These are phyloP conservation scores for Stomorhina lunata DNA, from an alignment of 2,888 invertebrate species.

Conservation along the genomic window DNA sequence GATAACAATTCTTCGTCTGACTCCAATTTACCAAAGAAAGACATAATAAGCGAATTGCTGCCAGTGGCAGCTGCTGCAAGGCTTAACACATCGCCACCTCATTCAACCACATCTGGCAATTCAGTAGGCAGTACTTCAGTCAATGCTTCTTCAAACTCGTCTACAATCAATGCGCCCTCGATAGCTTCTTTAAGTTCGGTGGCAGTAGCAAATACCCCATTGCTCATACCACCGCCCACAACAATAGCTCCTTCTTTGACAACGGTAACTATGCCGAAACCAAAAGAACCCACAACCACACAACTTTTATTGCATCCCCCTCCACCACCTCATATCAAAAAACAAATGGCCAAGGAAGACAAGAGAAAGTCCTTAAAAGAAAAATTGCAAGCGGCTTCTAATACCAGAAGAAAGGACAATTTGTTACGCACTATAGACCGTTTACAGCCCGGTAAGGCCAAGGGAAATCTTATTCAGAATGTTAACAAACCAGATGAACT, in stretches of 20 bases:
- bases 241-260: constrained; percentile 66
- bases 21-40: constrained; percentile 68
- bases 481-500: constrained; percentile 83
- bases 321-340: constrained; percentile 79
- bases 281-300: constrained; percentile 77
- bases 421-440: constrained; percentile 91
- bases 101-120: constrained; percentile 76
- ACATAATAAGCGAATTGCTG: constrained; percentile 70
- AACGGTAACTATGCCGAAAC: constrained; percentile 70
- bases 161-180: constrained; percentile 68
- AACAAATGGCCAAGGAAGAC: constrained; percentile 79
- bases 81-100: constrained; percentile 77
- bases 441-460: constrained; percentile 91
- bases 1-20: constrained; percentile 70
- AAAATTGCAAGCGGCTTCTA: constrained; percentile 77
- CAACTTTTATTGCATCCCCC: constrained; percentile 78
- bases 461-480: constrained; percentile 90
- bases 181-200: constrained; percentile 69
- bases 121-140: constrained; percentile 78
- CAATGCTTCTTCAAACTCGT: constrained; percentile 75
- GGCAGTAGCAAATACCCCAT: constrained; percentile 66
- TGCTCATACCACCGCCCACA: constrained; percentile 67
- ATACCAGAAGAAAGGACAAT: constrained; percentile 83
- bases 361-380: constrained; percentile 79
- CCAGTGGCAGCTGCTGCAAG: constrained; percentile 72